Base-by-base conservation (phyloP, 2,888 invertebrate species). In the Plebejus argus region DNA sequence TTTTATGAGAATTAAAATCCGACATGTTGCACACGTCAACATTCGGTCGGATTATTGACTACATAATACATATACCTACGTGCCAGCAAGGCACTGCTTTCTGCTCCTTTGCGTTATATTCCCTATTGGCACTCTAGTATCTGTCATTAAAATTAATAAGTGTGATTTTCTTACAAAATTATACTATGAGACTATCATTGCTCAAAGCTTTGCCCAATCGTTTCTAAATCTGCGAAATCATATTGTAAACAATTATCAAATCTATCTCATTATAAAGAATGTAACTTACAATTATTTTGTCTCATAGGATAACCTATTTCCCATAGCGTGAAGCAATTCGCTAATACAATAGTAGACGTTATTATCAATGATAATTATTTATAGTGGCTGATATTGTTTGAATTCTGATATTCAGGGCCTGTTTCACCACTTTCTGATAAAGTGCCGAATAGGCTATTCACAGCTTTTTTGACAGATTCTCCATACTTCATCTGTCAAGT, bases 241-340 rank as follows among this genome's bases (percentile, higher is more conserved):
- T 28, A 66, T 28, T 66, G 28, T 28, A 15, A 66, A 18, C 15
- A 66, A 66, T 66, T 28, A 66, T 18, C 66, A 66, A 66, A 66
- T 66, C 66, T 66, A 18, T 33, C 66, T 66, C 66, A 66, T 66
- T 66, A 33, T 66, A 18, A 28, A 3, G 12, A 66, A 66, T 66
- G 61, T 28, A 66, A 66, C 61, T 66, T 18, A 23, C 61, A 61
- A 61, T 66, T 33, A 61, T 61, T 23, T 61, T 20, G 61, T 66
- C 66, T 33, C 15, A 6, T 28, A 18, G 15, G 15, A 28, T 66
- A 33, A 66, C 66, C 66, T 33, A 66, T 18, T 66, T 66, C 66
- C 18, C 66, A 66, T 66, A 66, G 20, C 6, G 15, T 66, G 66
- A 66, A 66, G 66, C 28, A 66, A 66, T 66, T 23, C 61, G 10